phyloP scores from a whole-genome alignment of 2,888 invertebrate genomes.

The Lasioglossum calceatum region DNA sequence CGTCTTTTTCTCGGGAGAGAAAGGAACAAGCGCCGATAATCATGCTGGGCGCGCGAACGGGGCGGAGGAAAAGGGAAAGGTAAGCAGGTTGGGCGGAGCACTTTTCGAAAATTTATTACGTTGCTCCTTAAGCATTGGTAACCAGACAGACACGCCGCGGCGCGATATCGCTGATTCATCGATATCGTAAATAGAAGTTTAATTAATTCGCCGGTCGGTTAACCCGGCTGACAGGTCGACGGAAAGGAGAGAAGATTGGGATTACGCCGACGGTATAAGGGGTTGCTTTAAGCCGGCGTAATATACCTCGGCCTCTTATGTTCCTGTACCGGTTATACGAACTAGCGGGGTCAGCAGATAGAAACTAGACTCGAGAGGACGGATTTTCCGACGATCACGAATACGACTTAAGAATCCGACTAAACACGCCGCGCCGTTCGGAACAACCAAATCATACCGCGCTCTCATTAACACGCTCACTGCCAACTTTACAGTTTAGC shows the following conservation, averaged over 20 bases:
- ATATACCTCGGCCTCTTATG: slow-evolving; percentile 72
- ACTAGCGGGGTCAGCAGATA: slow-evolving; percentile 70
- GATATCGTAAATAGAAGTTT: slow-evolving; percentile 84
- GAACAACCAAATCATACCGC: neutral
- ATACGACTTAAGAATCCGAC: slow-evolving; percentile 39
- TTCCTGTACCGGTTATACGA: slow-evolving; percentile 52
- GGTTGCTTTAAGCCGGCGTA: slow-evolving; percentile 74
- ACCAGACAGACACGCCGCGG: slow-evolving; percentile 41
- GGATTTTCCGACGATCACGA: slow-evolving; percentile 32
- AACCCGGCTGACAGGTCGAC: slow-evolving; percentile 80
- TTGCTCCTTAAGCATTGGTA: slow-evolving; percentile 56
- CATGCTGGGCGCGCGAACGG: neutral
- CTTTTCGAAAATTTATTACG: slow-evolving; percentile 70
- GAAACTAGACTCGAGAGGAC: slow-evolving; percentile 51
- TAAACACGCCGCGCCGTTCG: neutral
- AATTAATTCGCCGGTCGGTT: slow-evolving; percentile 83
- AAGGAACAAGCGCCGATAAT: slow-evolving; percentile 28
- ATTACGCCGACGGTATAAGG: slow-evolving; percentile 74
- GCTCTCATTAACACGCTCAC: neutral
- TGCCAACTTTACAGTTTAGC: neutral
- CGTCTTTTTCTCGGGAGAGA: neutral
- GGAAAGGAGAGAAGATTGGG: slow-evolving; percentile 74
- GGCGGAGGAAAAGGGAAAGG: slow-evolving; percentile 25
- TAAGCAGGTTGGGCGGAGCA: slow-evolving; percentile 44
- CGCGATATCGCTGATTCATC: slow-evolving; percentile 83